These are phyloP conservation scores for Parotia lawesii DNA, from an alignment of 2,113 vertebrate species.

Conservation along the genomic window DNA sequence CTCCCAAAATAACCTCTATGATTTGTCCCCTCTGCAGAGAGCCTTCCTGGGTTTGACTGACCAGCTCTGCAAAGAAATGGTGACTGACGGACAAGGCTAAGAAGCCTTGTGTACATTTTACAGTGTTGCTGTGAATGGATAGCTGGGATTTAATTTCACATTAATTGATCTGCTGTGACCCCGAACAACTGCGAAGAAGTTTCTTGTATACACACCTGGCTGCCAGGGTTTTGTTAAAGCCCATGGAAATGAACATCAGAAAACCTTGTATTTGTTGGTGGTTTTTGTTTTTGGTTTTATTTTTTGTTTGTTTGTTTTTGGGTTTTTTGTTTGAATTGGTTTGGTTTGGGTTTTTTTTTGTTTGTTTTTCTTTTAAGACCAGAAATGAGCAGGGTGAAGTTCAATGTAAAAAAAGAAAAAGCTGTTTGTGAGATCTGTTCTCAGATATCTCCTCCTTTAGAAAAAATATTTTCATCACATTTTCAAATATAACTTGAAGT, in stretches of 20 bases:
- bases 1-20: not conserved
- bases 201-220: not conserved
- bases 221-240: not conserved
- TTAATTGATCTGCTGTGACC: not conserved
- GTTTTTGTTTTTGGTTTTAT: no score
- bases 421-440: not conserved
- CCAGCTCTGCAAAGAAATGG: not conserved
- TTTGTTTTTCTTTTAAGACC: not conserved
- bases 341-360: not conserved
- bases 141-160: not conserved
- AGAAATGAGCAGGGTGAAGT: not conserved
- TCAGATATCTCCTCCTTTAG: not conserved
- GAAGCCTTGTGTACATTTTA: not conserved
- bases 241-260: not conserved
- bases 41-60: rapidly evolving
- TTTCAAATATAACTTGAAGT: not conserved
- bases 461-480: not conserved
- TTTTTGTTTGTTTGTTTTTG: no score
- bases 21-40: not conserved
- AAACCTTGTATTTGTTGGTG: not conserved
- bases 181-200: not conserved
- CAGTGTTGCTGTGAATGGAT: not conserved
- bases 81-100: not conserved
- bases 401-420: not conserved
- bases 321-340: no score